Base-by-base conservation (phyloP, 1,140 invertebrate species). In the Coelopa frigida region DNA sequence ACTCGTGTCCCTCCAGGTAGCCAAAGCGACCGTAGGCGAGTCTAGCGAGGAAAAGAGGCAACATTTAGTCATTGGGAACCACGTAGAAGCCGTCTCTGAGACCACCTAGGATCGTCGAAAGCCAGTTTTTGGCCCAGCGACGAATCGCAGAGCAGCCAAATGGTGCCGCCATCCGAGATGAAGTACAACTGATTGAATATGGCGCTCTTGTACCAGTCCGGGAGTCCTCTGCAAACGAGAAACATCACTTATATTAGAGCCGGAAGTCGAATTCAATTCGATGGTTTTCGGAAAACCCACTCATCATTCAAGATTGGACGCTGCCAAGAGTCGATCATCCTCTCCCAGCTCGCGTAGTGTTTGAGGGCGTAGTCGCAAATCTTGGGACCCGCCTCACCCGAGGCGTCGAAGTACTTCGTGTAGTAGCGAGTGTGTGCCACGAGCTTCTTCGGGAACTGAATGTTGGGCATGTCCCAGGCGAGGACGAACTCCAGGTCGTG, bases 131-230 rank as follows among this genome's bases (percentile, higher is more conserved):
- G 50, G 41, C 63, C 64, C 40, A 68, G 51, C 32, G 52, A 68
- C 0, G 56, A 52, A 17, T 68, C 54, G 26, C 80, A 75, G 26
- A 80, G 75, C 7, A 90, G 49, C 92, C 92, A 95, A 37, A 94
- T 71, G 1, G 83, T 84, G n/a, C 92, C 92, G n/a, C 92, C 91
- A 72, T 95, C 92, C 50, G 86, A 81, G 4, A 97, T 76, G 69
- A 79, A 95, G 69, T 97, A 97, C 38, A 92, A 72, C 74, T 95
- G 91, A 75, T 97, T 97, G 72, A 95, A 94, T 58, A 96, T 73
- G 49, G 90, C 91, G 60, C 85, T 84, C 75, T 95, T 96, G 70
- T 93, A 97, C 92, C 92, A 95, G 58, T 84, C 79, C 7, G 93
- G 92, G 44, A 94, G 75, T 52, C 79, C 76, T 46, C 84, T 87